Base-by-base conservation (phyloP, 2,888 invertebrate genomes). In the Portevinia maculata region DNA sequence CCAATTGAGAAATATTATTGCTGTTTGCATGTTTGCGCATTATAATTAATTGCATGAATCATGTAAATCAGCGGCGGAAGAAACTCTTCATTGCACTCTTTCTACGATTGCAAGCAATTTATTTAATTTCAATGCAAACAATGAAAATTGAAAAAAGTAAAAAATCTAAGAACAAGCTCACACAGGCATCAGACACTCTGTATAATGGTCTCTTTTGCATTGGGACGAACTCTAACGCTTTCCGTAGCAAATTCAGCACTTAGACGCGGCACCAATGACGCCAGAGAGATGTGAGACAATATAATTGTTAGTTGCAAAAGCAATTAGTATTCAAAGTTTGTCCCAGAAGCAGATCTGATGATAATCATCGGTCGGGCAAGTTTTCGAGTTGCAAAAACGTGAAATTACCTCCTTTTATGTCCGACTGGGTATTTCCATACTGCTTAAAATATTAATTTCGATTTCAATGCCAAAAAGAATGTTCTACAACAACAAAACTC, bases 291-390 rank as follows among this genome's bases (percentile, higher is more conserved):
- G 11, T 13, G 19, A 55, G 21, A 67, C 46, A 70, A 55, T 70
- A 65, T 70, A 62, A 44, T 71, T 60, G 59, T 32, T 46, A 46
- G 15, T 64, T 60, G 52, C 50, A 13, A 24, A 3, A 44, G 37
- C 24, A 44, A 74, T 75, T 79, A 81, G 41, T 64, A 81, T 81
- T 57, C 79, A 70, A 62, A 67, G 64, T 37, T 37, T 52, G 70
- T 70, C 64, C 50, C 46, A n/a, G 9, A 41, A 52, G 55, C 37
- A 39, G 21, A 44, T n/a, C n/a, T 30, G 79, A 79, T 79, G 69
- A 55, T 75, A 69, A 79, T 74, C 74, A 19, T 19, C 7, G 15
- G 30, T 30, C 30, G 62, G 46, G 48, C 53, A 55, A 79, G 48
- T 67, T 46, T 50, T 55, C 55, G 44, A 50, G 55, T 46, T 69